Conservation (phyloP, 92 coral and sea anemone genomes). For the Metridium senile region DNA sequence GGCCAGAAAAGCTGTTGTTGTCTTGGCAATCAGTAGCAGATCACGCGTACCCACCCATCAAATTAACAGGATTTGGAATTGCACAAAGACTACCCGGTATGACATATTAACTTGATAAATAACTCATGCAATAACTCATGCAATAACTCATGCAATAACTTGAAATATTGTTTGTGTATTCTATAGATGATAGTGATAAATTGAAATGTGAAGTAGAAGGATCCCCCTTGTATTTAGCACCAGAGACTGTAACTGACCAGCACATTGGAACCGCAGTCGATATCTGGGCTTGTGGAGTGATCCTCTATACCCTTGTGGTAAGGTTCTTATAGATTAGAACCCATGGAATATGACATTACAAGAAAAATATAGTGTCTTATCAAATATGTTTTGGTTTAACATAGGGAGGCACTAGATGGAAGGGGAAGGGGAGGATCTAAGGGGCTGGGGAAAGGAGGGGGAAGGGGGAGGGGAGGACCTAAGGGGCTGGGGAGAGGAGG, state of each 20-base stretch:
- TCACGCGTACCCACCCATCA: constrained; percentile 69
- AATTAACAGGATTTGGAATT: constrained; percentile 73
- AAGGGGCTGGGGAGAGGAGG: no score
- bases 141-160: background rate
- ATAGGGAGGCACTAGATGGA: no score
- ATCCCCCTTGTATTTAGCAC: constrained; percentile 81
- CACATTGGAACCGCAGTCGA: constrained; percentile 74
- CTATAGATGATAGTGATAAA: constrained; percentile 47
- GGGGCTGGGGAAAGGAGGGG: no score
- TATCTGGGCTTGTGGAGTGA: constrained; percentile 86
- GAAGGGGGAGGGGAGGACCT: no score
- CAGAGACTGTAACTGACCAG: constrained; percentile 61
- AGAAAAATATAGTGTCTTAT: no score
- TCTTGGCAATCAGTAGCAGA: constrained; percentile 54
- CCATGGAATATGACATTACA: no score
- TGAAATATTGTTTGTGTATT: background rate
- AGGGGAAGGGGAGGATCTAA: no score
- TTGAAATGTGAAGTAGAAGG: constrained; percentile 61
- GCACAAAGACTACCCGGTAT: constrained; percentile 24
- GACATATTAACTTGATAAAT: no score
- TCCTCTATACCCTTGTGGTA: constrained; percentile 69
- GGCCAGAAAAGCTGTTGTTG: constrained; percentile 73
- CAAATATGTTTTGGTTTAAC: no score
- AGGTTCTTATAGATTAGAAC: background rate
- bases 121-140: background rate